A percentile compares a stretch with the other conserved stretches of the same genome.
Evolutionary conservation across 2,113 vertebrate genomes (phyloP).

Genomic region (Thermophis baileyi): DNA sequence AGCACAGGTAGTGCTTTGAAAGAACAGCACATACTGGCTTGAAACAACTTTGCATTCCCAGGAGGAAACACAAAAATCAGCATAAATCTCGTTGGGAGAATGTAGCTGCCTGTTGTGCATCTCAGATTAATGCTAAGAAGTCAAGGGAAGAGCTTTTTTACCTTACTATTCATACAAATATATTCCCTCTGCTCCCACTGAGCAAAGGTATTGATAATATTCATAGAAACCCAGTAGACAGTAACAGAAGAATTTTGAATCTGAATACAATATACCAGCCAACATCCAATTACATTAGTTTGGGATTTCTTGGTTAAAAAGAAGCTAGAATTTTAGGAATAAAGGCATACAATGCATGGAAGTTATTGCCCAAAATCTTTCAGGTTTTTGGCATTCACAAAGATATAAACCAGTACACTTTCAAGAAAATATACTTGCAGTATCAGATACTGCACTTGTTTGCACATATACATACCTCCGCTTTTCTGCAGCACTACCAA

Average conservation of each 20-base stretch:
- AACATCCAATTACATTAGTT: neutral
- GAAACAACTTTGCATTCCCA: neutral
- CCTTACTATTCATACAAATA: neutral
- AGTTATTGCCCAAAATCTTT: neutral
- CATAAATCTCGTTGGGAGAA: neutral
- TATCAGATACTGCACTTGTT: neutral
- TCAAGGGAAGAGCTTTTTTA: neutral
- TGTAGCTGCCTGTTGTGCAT: neutral
- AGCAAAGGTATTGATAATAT: neutral
- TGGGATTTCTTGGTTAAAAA: neutral
- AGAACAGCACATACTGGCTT: neutral
- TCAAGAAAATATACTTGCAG: neutral
- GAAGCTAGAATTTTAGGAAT: neutral
- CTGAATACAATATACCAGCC: neutral
- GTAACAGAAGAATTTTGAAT: neutral
- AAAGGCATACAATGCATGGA: neutral
- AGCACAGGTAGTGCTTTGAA: neutral
- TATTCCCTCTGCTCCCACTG: neutral
- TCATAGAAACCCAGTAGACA: neutral
- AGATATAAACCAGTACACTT: neutral
- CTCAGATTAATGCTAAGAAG: neutral
- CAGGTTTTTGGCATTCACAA: neutral
- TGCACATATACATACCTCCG: neutral
- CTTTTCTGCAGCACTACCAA: neutral
- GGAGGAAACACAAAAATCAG: neutral